Percentiles rank a stretch among this genome's conserved stretches.
phyloP scores from a whole-genome alignment of 1,140 invertebrate species.

The Cherax quadricarinatus region DNA sequence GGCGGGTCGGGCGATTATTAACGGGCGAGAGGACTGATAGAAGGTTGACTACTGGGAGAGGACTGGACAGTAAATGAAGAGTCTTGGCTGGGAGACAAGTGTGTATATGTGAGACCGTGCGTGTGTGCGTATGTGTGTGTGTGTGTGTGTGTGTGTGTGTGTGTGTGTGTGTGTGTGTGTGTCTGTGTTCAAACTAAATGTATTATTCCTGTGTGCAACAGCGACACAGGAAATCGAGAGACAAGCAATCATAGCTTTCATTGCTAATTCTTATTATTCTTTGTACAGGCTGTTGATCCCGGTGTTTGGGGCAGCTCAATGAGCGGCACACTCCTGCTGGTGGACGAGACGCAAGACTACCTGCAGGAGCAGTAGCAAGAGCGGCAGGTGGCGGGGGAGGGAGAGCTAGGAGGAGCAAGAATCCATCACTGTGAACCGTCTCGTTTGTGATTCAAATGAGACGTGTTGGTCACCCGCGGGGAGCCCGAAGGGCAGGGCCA shows the following conservation, averaged over 20 bases:
- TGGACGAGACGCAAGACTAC: slow-evolving; percentile 48
- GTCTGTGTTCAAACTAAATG: no score
- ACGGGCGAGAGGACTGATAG: no score
- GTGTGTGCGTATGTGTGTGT: neutral
- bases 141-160: neutral
- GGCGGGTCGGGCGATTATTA: neutral
- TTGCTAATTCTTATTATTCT: neutral
- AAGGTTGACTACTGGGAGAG: no score
- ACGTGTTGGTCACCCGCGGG: slow-evolving; percentile 65
- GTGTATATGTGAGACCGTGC: no score
- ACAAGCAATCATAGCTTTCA: no score
- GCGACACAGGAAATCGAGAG: neutral
- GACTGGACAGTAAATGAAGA: no score
- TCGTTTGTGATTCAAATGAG: slow-evolving; percentile 70
- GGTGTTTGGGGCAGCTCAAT: slow-evolving; percentile 59
- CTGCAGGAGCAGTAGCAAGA: slow-evolving; percentile 43
- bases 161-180: neutral
- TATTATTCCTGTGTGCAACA: no score
- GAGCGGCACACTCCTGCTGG: slow-evolving; percentile 60
- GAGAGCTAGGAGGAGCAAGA: slow-evolving; percentile 19
- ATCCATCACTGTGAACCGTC: slow-evolving; percentile 69
- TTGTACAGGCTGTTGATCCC: slow-evolving; percentile 60
- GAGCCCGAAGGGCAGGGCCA: slow-evolving; percentile 46
- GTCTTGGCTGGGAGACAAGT: no score
- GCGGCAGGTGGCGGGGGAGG: slow-evolving; percentile 6